Percentiles rank a stretch among this genome's conserved stretches.
Evolutionary conservation across 1,140 invertebrate species (phyloP).

Genomic region (Drosophila pallidifrons): DNA sequence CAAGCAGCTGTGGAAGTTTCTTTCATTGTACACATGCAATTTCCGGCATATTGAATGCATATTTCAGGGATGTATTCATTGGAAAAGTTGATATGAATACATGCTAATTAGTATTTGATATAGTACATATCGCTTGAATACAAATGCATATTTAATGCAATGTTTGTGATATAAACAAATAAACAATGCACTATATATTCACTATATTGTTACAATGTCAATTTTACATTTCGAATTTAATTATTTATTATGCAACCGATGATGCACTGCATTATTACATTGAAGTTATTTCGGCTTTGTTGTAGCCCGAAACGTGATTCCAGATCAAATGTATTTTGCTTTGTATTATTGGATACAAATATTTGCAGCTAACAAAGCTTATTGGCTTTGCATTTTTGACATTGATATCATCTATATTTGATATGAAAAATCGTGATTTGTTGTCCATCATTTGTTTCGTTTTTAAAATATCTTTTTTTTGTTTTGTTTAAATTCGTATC

Average conservation of each 20-base stretch:
- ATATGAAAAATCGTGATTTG: background rate
- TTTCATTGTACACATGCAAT: conserved; percentile 5
- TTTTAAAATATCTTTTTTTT: background rate
- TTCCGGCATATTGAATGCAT: conserved; percentile 14
- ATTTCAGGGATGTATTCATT: conserved; percentile 7
- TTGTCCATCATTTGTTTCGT: background rate
- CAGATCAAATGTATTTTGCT: background rate
- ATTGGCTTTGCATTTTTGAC: conserved; percentile 7
- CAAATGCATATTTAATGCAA: conserved; percentile 4
- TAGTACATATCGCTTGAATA: background rate
- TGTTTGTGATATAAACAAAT: conserved; percentile 13
- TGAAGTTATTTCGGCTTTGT: conserved; percentile 3
- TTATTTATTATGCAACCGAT: conserved; percentile 8
- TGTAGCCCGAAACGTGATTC: background rate
- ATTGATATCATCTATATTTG: background rate
- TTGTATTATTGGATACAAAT: conserved; percentile 6
- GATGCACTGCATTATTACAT: conserved; percentile 1
- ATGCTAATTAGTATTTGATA: conserved; percentile 8
- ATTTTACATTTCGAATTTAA: conserved; percentile 6
- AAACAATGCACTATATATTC: background rate
- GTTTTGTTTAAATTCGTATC: background rate
- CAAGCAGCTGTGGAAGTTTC: background rate
- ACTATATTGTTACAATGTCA: conserved; percentile 11
- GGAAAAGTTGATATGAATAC: background rate
- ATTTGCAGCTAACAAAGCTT: background rate